Percentiles rank a stretch among this genome's conserved stretches.
phyloP scores from a whole-genome alignment of 2,113 vertebrate genomes.

The Illadopsis cleaveri region DNA sequence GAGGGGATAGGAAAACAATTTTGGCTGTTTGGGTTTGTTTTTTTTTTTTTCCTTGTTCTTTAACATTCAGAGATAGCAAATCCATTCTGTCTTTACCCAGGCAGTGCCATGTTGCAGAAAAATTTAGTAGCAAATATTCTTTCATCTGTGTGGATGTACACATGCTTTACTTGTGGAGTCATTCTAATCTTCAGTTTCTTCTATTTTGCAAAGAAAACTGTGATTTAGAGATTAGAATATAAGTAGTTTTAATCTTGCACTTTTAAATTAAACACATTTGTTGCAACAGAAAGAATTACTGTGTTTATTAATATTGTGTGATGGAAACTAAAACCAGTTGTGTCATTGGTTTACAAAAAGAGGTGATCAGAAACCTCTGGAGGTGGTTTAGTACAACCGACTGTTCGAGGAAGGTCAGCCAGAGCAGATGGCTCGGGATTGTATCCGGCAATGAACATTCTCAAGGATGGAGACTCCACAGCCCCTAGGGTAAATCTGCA shows the following conservation, averaged over 20 bases:
- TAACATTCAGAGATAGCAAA: background rate
- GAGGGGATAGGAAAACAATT: background rate
- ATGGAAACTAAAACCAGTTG: background rate
- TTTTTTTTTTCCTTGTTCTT: background rate
- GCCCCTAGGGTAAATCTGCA: background rate
- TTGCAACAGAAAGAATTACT: background rate
- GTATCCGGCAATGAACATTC: background rate
- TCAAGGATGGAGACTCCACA: background rate
- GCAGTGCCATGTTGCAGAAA: background rate
- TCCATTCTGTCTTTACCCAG: background rate
- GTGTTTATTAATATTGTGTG: background rate
- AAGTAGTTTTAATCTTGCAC: background rate
- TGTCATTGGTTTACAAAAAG: background rate
- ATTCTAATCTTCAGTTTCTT: background rate
- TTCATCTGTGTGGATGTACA: too few relatives aligned
- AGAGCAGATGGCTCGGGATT: background rate
- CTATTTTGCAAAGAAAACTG: background rate
- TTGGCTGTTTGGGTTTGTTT: fast-evolving
- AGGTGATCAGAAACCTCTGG: background rate
- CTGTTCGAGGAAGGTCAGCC: background rate
- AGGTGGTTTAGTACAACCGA: background rate
- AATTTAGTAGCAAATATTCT: background rate
- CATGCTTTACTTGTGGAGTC: background rate
- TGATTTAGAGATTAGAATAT: background rate
- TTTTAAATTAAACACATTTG: background rate